Percentiles rank a stretch among this genome's conserved stretches.
Conservation (phyloP, 1,140 invertebrate genomes). For the Leptonema lineaticorne region DNA sequence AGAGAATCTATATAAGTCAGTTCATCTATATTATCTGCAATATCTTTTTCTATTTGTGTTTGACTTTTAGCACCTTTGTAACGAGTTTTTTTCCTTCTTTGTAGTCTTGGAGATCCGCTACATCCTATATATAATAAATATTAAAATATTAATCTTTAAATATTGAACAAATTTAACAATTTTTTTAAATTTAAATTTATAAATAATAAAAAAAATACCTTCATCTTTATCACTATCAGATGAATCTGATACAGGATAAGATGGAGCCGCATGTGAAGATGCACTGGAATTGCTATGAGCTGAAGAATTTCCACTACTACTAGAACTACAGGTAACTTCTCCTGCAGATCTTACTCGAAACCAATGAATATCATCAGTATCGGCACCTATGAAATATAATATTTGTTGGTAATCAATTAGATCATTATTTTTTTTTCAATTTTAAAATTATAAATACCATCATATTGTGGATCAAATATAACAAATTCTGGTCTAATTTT, state of each 20-base stretch:
- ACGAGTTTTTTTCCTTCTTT: constrained; percentile 56
- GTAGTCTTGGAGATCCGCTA: constrained; percentile 67
- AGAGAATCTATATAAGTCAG: constrained; percentile 86
- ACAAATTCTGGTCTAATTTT: constrained; percentile 98
- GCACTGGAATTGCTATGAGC: constrained; percentile 39
- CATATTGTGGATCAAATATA: constrained; percentile 91
- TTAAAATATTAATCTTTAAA: neutral
- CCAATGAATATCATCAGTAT: constrained; percentile 41
- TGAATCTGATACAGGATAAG: constrained; percentile 58
- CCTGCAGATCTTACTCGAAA: constrained; percentile 36
- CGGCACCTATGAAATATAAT: constrained; percentile 32
- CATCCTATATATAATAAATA: constrained; percentile 47
- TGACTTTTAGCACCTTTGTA: constrained; percentile 42
- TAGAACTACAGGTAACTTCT: constrained; percentile 44
- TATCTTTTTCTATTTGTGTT: constrained; percentile 51
- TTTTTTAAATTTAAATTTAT: constrained; percentile 1
- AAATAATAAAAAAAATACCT: constrained; percentile 43
- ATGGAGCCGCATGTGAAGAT: constrained; percentile 33
- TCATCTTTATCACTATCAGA: constrained; percentile 83
- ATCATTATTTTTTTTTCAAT: too few species aligned
- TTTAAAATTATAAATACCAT: constrained; percentile 60
- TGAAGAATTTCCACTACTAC: constrained; percentile 45
- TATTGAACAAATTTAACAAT: constrained; percentile 11
- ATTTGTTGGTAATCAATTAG: too few species aligned
- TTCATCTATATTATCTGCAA: constrained; percentile 63